Evolutionary conservation across 2,888 invertebrate genomes (phyloP), one percentile per base, ranked within the genome.

Genomic region (Erebia epiphron): DNA sequence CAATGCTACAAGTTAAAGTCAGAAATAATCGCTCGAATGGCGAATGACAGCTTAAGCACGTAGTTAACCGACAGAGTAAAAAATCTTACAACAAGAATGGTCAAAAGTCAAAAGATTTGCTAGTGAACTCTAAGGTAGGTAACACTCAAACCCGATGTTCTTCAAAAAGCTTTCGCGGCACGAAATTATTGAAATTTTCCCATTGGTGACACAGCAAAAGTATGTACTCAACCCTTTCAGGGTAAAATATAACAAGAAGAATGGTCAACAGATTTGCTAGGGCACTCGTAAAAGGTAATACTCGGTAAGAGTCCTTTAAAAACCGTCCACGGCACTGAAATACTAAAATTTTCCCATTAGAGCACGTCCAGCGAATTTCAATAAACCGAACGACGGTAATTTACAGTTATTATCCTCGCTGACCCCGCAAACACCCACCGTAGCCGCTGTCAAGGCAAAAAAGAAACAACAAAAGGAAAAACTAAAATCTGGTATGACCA

Each of bases 391-490:
- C 84, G 87, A 89, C 86, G 88, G 92, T 92, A 91, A 92, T 92
- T 92, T 92, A 92, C 92, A 89, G 92, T 92, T 92, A 93, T 92
- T 93, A 92, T 90, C 91, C 86, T 86, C 88, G 84, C 86, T 92
- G 92, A 92, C 92, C 92, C 92, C 91, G 91, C 91, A 89, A 91
- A 92, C 91, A 91, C 91, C 91, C 91, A 91, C 91, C 86, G 88
- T 83, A 88, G 83, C 83, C 83, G 79, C 80, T 84, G 86, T 87
- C 86, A 89, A 91, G 91, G 91, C 35, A 88, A 83, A 80, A 86
- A 72, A 75, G 18, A 82, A 79, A 88, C 50, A 70, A 68, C 65
- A 71, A 73, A 49, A 52, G 90, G 88, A 83, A 86, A 88, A 83
- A 85, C 84, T 85, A 84, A 90, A 91, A 91, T 88, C 89, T 90